Evolutionary conservation across 1,140 invertebrate genomes (phyloP).

Genomic region (Cherax destructor): DNA sequence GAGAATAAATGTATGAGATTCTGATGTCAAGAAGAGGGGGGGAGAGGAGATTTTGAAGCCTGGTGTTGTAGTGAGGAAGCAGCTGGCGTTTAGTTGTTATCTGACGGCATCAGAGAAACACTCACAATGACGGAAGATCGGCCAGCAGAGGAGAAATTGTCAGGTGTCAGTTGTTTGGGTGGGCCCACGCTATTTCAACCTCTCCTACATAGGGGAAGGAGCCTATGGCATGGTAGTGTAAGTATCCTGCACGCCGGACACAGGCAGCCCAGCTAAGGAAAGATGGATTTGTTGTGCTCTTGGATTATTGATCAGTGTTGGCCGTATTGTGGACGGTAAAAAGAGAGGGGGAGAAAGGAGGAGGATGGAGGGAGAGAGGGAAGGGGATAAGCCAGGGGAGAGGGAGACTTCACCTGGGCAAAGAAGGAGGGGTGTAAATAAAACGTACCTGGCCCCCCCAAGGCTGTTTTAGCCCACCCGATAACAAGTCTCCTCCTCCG

Average conservation of each 20-base stretch:
- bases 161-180: slow-evolving; percentile 90
- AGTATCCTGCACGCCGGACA: slow-evolving; percentile 79
- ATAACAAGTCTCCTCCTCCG: too few relatives aligned
- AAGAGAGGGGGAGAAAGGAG: neutral
- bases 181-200: slow-evolving; percentile 78
- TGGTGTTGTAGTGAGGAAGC: slow-evolving; percentile 19
- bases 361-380: neutral
- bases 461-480: too few relatives aligned
- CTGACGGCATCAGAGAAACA: slow-evolving; percentile 27
- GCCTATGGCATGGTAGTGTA: slow-evolving; percentile 99
- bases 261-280: neutral
- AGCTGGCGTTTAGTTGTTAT: slow-evolving; percentile 68
- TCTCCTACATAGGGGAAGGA: slow-evolving; percentile 98
- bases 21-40: neutral
- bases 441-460: too few relatives aligned
- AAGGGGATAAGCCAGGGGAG: neutral
- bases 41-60: slow-evolving; percentile 23
- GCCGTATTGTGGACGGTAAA: neutral
- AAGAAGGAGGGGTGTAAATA: too few relatives aligned
- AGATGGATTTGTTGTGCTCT: slow-evolving; percentile 60
- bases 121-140: slow-evolving; percentile 57
- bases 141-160: slow-evolving; percentile 83
- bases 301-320: slow-evolving; percentile 67
- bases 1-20: neutral
- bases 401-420: too few relatives aligned